Evolutionary conservation across 1,140 invertebrate genomes (phyloP).

Genomic region (Portunus trituberculatus): DNA sequence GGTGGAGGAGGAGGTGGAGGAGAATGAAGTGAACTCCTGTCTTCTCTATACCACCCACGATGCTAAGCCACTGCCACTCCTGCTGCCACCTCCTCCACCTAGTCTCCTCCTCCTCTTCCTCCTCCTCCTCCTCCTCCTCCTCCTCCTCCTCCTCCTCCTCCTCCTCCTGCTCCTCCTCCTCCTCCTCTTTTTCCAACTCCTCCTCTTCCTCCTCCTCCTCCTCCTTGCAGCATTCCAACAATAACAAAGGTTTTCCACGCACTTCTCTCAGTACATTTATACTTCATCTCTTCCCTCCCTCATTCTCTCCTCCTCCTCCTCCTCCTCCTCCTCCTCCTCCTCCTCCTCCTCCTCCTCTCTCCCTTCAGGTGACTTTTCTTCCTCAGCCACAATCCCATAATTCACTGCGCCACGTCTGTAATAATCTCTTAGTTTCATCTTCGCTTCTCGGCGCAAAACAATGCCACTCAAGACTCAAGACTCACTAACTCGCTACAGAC

Average conservation of each 20-base stretch:
- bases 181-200: background rate
- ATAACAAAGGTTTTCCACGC: too few relatives aligned
- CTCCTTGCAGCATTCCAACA: too few relatives aligned
- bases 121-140: background rate
- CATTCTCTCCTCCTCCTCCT: background rate
- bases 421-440: too few relatives aligned
- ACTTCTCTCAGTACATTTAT: background rate
- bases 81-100: too few relatives aligned
- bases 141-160: background rate
- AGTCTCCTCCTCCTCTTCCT: background rate
- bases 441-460: too few relatives aligned
- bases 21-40: background rate
- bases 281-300: background rate
- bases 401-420: too few relatives aligned
- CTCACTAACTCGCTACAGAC: too few relatives aligned
- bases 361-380: too few relatives aligned
- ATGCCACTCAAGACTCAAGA: too few relatives aligned
- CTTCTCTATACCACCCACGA: slow-evolving; percentile 1
- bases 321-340: background rate
- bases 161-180: background rate
- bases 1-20: background rate
- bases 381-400: too few relatives aligned
- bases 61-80: background rate
- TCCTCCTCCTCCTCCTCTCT: background rate
- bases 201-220: background rate